Base-by-base conservation (phyloP, 2,113 vertebrate genomes). In the Leucopsar rothschildi region DNA sequence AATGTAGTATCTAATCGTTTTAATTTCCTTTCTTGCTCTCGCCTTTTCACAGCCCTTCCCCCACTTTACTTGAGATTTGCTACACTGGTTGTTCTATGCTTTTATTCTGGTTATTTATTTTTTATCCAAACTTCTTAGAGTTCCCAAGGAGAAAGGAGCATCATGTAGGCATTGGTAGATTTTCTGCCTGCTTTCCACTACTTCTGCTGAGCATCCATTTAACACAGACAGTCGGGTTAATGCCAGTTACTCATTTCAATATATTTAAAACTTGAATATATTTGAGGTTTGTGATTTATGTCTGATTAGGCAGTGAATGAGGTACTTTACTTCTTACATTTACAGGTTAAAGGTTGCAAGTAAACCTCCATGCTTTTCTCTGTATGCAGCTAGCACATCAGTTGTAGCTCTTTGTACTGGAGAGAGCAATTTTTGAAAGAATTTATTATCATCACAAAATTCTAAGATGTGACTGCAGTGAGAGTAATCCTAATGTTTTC, bases 401-500 rank as follows among this genome's bases (percentile, higher is more conserved):
- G 57, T 33, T 91, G 42, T 70, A 82, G 89, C 73, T 87, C 33
- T 72, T 70, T 3, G 1, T 37, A 50, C 9, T 23, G 24, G 63
- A 44, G 37, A 63, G 59, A 82, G 21, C 59, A 77, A 52, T 82
- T 92, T 97, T 91, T 76, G 28, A 82, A 93, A 82, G 3, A 90
- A 92, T 95, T 93, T 95, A 72, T 66, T 72, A 15, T 47, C 33
- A 39, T 50, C 77, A 73, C 42, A 96, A 91, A 94, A 95, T 85
- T 50, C 69, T 53, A 15, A 33, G 40, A 63, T 78, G 94, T 6
- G 55, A 77, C 39, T 88, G 29, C 45, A 72, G 22, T 55, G 47
- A 92, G 71, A 81, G 18, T 56, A 68, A 88, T 53, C 23, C 56
- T 93, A 60, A 73, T 61, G 25, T 89, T 92, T 92, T 52, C 28